Evolutionary conservation across 2,113 vertebrate species (phyloP), one percentile per base, ranked within the genome.

Genomic region (Xenotilapia flavipinnis): DNA sequence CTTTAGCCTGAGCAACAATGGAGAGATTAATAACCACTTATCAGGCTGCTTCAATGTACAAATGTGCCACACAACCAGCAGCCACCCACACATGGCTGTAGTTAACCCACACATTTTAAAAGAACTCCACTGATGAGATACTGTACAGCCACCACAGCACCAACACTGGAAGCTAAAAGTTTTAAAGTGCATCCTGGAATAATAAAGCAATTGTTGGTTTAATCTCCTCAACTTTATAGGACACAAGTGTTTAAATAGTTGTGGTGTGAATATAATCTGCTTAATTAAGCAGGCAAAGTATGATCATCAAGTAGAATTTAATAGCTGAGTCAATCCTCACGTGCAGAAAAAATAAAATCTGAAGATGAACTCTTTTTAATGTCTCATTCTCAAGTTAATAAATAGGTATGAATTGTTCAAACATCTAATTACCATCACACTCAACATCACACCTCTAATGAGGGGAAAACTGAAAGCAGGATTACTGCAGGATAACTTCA

Each of bases 11-110:
- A 86, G 83, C 49, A 86, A 84, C 81, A 84, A 86, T 62, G 83
- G 56, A 79, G 56, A 62, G 68, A 82, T 53, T 80, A 82, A 91
- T 85, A 26, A 68, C 28, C 82, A 79, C 65, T 82, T 62, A 89
- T 89, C 80, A 58, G 79, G 7, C 84, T 13, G 31, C 55, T 80
- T 79, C 80, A 70, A 89, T 51, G 40, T 17, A 87, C 45, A 80
- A 84, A 88, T 60, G 56, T 33, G 84, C 11, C 15, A 4, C 49
- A 47, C 26, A 55, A 45, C n/a, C 26, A 53, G 55, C 3, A 28
- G 23, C 79, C 47, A 54, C 75, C 82, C 45, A 88, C 82, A 62
- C 54, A 56, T 42, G 75, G 84, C 10, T 42, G 81, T 82, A 79
- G 33, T 85, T 81, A 87, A 26, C 86, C 56, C 84, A 88, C 86